Evolutionary conservation across 1,140 invertebrate genomes (phyloP).

Genomic region (Nylanderia fulva): DNA sequence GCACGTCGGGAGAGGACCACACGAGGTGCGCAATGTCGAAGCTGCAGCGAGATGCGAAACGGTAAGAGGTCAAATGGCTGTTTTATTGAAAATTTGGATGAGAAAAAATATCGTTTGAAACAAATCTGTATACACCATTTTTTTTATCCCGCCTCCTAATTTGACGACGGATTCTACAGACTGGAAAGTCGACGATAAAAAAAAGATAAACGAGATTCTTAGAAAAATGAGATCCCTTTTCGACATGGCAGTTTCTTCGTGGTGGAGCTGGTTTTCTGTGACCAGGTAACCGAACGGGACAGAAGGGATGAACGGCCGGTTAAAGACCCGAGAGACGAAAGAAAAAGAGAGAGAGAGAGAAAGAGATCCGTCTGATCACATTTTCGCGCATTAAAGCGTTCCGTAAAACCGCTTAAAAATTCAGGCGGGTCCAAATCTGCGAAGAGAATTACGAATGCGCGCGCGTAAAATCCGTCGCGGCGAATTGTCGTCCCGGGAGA

Average conservation of each 20-base stretch:
- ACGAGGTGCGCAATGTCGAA: conserved; percentile 7
- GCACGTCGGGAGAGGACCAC: neutral
- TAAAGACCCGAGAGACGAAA: conserved; percentile 5
- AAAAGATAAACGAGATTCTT: conserved; percentile 6
- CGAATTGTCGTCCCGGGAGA: neutral
- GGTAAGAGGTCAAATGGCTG: neutral
- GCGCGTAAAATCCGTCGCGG: conserved; percentile 58
- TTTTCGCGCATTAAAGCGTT: conserved; percentile 21
- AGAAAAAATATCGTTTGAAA: neutral
- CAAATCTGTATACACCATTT: neutral
- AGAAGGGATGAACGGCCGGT: conserved; percentile 12
- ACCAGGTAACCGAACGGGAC: conserved; percentile 1
- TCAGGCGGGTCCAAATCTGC: neutral
- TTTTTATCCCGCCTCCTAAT: neutral
- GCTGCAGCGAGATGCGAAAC: neutral
- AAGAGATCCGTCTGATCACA: neutral
- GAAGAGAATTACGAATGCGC: conserved; percentile 8
- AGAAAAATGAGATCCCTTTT: conserved; percentile 20
- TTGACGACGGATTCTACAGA: neutral
- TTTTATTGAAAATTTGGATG: neutral
- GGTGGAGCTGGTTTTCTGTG: neutral
- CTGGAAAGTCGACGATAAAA: neutral
- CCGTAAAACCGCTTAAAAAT: conserved; percentile 36
- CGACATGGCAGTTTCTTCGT: conserved; percentile 30
- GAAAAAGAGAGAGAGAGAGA: neutral